A percentile compares a stretch with the other conserved stretches of the same genome.
Evolutionary conservation across 2,113 vertebrate species (phyloP).

Genomic region (Mus pahari): DNA sequence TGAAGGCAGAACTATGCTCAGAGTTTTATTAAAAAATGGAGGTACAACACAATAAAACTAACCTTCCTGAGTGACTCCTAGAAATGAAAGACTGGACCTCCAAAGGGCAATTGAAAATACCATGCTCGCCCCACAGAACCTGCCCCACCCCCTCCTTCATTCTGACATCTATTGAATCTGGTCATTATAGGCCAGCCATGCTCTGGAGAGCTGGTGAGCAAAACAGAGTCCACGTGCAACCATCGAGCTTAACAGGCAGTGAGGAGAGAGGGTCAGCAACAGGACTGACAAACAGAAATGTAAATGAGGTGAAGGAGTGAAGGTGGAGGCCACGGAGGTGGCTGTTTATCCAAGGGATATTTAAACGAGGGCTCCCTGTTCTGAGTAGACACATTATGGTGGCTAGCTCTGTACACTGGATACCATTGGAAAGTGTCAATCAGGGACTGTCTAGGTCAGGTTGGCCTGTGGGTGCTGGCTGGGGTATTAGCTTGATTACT

Average conservation of each 20-base stretch:
- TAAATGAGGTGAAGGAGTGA: neutral
- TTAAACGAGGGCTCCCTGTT: neutral
- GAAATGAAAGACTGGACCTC: neutral
- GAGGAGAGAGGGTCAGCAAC: neutral
- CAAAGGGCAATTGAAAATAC: neutral
- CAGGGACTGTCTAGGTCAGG: neutral
- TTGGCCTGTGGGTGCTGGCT: accelerated
- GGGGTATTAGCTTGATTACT: neutral
- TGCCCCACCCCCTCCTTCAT: neutral
- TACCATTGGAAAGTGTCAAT: neutral
- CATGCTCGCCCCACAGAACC: neutral
- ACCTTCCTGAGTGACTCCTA: neutral
- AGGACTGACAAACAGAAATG: neutral
- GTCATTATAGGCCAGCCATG: no score
- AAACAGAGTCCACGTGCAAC: neutral
- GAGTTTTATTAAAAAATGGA: neutral
- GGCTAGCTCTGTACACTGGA: neutral
- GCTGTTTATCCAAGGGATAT: neutral
- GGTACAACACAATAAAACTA: neutral
- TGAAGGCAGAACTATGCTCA: neutral
- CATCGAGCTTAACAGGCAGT: neutral
- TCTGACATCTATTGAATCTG: neutral
- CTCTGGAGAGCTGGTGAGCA: neutral
- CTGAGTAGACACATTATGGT: neutral
- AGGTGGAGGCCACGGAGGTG: no score